Conservation (phyloP, 2,888 invertebrate species). For the Drosophila demipolita region DNA sequence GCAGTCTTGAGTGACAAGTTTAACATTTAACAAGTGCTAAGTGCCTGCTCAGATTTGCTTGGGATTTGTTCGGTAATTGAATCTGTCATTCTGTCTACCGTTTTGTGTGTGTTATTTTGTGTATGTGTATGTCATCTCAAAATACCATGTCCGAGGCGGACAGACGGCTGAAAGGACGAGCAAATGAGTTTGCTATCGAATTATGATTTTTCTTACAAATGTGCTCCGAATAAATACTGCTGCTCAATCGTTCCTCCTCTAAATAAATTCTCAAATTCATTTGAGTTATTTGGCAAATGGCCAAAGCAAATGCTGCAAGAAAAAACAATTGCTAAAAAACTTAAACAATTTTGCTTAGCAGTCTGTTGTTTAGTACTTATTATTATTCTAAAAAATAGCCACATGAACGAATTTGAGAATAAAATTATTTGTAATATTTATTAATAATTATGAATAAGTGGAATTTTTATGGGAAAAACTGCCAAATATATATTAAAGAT, state of each 20-base stretch:
- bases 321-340: slow-evolving; percentile 8
- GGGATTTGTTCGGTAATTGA: slow-evolving; percentile 59
- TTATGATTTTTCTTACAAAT: slow-evolving; percentile 63
- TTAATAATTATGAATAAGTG: slow-evolving; percentile 19
- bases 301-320: slow-evolving; percentile 38
- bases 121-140: slow-evolving; percentile 32
- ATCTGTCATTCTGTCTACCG: slow-evolving; percentile 59
- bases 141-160: slow-evolving; percentile 18
- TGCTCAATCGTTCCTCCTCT: background rate
- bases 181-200: slow-evolving; percentile 67
- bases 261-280: slow-evolving; percentile 19
- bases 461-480: slow-evolving; percentile 5
- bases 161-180: slow-evolving; percentile 32
- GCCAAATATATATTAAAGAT: background rate
- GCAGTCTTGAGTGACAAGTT: slow-evolving; percentile 47
- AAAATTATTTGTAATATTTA: slow-evolving; percentile 26
- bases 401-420: slow-evolving; percentile 14
- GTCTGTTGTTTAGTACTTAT: slow-evolving; percentile 35
- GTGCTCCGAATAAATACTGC: slow-evolving; percentile 19
- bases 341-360: slow-evolving; percentile 15
- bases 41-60: slow-evolving; percentile 39
- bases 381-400: slow-evolving; percentile 31
- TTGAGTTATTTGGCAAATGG: slow-evolving; percentile 42
- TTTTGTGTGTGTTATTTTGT: background rate
- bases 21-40: slow-evolving; percentile 63